Evolutionary conservation across 2,888 invertebrate species (phyloP).

Genomic region (Lamellibrachia columna): DNA sequence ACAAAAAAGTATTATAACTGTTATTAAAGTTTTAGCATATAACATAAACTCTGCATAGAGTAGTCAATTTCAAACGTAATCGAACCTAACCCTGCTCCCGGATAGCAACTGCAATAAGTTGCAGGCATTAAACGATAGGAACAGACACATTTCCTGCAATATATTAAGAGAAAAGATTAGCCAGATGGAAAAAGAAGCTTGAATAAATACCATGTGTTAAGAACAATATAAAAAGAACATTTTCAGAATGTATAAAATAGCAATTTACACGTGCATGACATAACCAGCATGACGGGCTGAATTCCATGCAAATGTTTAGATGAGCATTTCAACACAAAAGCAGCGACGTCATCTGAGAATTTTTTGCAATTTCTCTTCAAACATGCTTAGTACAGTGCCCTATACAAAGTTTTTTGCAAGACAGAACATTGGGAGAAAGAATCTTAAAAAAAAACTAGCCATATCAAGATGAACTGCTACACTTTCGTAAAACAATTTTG

Average conservation of each 20-base stretch:
- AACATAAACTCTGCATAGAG: background rate
- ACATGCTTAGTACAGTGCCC: slow-evolving; percentile 9
- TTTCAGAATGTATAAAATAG: background rate
- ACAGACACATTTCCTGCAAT: background rate
- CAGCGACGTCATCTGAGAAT: background rate
- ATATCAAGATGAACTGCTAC: no score
- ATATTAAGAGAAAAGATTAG: background rate
- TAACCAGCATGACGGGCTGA: background rate
- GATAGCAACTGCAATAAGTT: background rate
- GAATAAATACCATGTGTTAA: background rate
- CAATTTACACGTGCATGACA: background rate
- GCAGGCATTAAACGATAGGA: background rate
- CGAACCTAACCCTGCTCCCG: slow-evolving; percentile 2
- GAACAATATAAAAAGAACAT: slow-evolving; percentile 8
- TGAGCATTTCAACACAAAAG: background rate
- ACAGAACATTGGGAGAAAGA: background rate
- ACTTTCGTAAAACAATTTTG: background rate
- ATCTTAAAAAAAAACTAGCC: no score
- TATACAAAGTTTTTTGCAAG: background rate
- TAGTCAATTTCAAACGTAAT: background rate
- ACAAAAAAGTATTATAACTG: background rate
- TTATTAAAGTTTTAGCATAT: background rate
- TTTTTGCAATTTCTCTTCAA: background rate
- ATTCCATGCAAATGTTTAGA: background rate
- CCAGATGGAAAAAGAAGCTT: background rate